These are phyloP conservation scores for Limnephilus lunatus DNA, from an alignment of 2,888 invertebrate species.

Conservation along the genomic window DNA sequence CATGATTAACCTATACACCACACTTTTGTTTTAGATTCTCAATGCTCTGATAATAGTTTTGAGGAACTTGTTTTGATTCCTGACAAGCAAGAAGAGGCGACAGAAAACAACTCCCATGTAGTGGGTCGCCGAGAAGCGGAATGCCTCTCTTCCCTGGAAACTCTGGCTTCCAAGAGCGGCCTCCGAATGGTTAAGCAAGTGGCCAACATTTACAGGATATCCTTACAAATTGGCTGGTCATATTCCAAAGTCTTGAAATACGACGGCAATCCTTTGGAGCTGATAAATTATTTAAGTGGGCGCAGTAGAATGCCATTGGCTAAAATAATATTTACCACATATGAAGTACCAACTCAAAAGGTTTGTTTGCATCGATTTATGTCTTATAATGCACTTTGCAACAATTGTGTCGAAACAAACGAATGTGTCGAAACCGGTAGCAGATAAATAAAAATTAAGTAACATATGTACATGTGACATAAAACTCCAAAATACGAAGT, in stretches of 20 bases:
- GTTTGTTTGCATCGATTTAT: conserved; percentile 67
- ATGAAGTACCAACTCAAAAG: conserved; percentile 74
- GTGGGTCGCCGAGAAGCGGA: conserved; percentile 75
- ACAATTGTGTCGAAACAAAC: too few species aligned
- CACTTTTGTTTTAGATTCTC: conserved; percentile 70
- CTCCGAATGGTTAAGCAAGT: conserved; percentile 74
- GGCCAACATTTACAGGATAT: conserved; percentile 66
- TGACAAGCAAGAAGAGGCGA: conserved; percentile 72
- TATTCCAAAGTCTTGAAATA: conserved; percentile 75
- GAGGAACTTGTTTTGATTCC: conserved; percentile 75
- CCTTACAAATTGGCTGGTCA: conserved; percentile 75
- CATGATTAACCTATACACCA: too few species aligned
- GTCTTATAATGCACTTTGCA: background rate
- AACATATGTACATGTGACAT: too few species aligned
- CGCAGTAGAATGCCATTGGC: conserved; percentile 74
- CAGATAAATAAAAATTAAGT: too few species aligned
- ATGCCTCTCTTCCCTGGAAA: conserved; percentile 73
- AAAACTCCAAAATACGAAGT: too few species aligned
- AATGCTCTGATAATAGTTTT: conserved; percentile 74
- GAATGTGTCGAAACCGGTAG: too few species aligned
- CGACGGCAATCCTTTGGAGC: conserved; percentile 73
- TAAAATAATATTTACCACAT: conserved; percentile 75
- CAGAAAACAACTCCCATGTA: conserved; percentile 70
- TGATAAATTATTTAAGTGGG: conserved; percentile 75
- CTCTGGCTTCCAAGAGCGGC: conserved; percentile 73